Percentiles rank a stretch among this genome's conserved stretches.
Evolutionary conservation across 2,888 invertebrate species (phyloP).

Genomic region (Amiota minor): DNA sequence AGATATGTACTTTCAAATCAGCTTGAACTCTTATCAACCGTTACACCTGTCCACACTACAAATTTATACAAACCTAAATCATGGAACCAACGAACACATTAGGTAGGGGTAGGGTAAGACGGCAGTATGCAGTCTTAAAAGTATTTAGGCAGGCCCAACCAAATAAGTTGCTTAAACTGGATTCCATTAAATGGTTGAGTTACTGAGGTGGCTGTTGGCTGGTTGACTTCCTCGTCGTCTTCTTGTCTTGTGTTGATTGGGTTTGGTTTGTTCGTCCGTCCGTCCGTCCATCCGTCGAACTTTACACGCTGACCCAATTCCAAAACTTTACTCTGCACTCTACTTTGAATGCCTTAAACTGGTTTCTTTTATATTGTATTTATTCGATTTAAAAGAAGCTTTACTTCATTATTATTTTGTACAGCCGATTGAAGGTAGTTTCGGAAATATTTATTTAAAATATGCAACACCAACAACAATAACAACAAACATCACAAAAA

Average conservation of each 20-base stretch:
- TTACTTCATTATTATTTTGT: slow-evolving; percentile 13
- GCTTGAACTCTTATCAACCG: too few relatives aligned
- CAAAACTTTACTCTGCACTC: slow-evolving; percentile 40
- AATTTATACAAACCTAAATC: too few relatives aligned
- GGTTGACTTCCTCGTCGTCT: slow-evolving; percentile 43
- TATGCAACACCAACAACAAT: neutral
- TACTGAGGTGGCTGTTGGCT: slow-evolving; percentile 34
- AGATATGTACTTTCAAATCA: too few relatives aligned
- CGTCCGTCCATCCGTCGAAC: neutral
- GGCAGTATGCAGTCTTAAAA: too few relatives aligned
- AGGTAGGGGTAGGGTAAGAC: too few relatives aligned
- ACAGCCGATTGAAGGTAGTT: neutral
- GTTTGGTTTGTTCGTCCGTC: neutral
- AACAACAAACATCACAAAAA: neutral
- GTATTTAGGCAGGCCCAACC: neutral
- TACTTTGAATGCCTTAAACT: slow-evolving; percentile 58
- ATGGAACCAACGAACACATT: too few relatives aligned
- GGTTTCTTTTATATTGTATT: slow-evolving; percentile 47
- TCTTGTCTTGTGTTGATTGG: slow-evolving; percentile 13
- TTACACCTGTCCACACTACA: too few relatives aligned
- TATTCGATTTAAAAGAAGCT: slow-evolving; percentile 28
- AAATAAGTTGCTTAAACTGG: neutral
- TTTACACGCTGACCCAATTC: slow-evolving; percentile 64
- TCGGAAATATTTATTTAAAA: slow-evolving; percentile 9
- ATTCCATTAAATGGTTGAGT: too few relatives aligned